A percentile compares a stretch with the other conserved stretches of the same genome.
phyloP scores from a whole-genome alignment of 2,888 invertebrate genomes.

The Hetaerina titia region DNA sequence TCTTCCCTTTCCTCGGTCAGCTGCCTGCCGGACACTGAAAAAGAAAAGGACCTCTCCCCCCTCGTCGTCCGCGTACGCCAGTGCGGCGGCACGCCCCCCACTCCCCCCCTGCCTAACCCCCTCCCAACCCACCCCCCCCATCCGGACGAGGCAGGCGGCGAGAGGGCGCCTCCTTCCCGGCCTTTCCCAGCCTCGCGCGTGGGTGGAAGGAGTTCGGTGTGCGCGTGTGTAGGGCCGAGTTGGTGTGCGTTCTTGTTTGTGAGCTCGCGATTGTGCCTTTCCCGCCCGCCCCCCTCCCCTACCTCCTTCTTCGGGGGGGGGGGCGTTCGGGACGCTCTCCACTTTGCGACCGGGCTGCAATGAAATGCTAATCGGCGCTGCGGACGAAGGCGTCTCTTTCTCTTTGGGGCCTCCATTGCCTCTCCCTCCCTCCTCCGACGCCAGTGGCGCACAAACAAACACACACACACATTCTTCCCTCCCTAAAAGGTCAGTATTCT shows the following conservation, averaged over 20 bases:
- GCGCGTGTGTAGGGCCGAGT: not conserved
- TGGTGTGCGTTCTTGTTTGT: too few relatives aligned
- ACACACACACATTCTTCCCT: too few relatives aligned
- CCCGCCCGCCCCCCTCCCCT: too few relatives aligned
- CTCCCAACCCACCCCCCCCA: not conserved
- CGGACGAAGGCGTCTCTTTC: too few relatives aligned
- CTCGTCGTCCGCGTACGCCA: not conserved
- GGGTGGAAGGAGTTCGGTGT: not conserved
- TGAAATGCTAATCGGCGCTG: too few relatives aligned
- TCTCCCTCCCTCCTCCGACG: too few relatives aligned
- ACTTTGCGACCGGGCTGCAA: too few relatives aligned
- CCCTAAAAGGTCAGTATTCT: too few relatives aligned
- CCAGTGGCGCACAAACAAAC: too few relatives aligned
- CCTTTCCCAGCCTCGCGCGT: conserved; percentile 23
- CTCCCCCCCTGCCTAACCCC: not conserved
- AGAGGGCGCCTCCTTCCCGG: not conserved
- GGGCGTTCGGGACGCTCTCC: too few relatives aligned
- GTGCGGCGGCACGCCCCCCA: not conserved
- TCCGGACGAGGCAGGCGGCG: not conserved
- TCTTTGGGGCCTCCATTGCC: too few relatives aligned
- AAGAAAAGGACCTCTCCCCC: not conserved
- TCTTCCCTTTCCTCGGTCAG: not conserved
- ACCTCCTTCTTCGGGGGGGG: too few relatives aligned
- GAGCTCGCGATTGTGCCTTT: not conserved
- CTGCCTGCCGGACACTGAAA: conserved; percentile 6